Conservation (phyloP, 2,888 invertebrate genomes). For the Elmis aenea region DNA sequence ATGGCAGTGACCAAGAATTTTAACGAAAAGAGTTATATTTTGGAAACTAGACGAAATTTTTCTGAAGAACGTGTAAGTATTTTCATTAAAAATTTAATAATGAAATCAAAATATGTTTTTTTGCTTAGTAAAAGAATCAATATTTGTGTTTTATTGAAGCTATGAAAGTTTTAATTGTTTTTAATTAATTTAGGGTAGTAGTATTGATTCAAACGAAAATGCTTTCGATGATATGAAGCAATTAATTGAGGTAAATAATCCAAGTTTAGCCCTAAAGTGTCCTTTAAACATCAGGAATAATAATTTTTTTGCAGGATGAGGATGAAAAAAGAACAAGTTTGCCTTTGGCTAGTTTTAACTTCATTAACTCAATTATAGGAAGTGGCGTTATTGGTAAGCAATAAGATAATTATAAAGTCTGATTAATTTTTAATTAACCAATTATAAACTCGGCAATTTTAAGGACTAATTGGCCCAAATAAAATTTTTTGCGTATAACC, state of each 20-base stretch:
- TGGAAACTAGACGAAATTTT: conserved; percentile 35
- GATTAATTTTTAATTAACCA: too few relatives aligned
- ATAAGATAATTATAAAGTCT: too few relatives aligned
- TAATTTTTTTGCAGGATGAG: conserved; percentile 45
- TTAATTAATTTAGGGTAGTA: conserved; percentile 60
- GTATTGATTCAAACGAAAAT: conserved; percentile 57
- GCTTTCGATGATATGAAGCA: conserved; percentile 63
- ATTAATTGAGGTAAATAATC: conserved; percentile 53
- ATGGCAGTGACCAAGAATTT: not conserved
- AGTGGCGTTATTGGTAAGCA: conserved; percentile 75
- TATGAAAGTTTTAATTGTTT: too few relatives aligned
- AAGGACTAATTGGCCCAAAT: too few relatives aligned
- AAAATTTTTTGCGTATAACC: too few relatives aligned
- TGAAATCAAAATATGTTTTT: not conserved
- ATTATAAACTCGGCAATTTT: too few relatives aligned
- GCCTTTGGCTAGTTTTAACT: conserved; percentile 78
- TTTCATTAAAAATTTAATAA: not conserved
- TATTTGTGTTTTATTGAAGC: too few relatives aligned
- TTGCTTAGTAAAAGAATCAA: too few relatives aligned
- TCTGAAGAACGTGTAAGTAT: conserved; percentile 40
- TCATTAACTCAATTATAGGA: conserved; percentile 83
- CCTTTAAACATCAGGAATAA: too few relatives aligned
- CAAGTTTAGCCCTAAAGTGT: not conserved
- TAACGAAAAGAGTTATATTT: conserved; percentile 41
- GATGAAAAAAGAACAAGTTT: conserved; percentile 61